Base-by-base conservation (phyloP, 2,888 invertebrate genomes). In the Sthenelais limicola region DNA sequence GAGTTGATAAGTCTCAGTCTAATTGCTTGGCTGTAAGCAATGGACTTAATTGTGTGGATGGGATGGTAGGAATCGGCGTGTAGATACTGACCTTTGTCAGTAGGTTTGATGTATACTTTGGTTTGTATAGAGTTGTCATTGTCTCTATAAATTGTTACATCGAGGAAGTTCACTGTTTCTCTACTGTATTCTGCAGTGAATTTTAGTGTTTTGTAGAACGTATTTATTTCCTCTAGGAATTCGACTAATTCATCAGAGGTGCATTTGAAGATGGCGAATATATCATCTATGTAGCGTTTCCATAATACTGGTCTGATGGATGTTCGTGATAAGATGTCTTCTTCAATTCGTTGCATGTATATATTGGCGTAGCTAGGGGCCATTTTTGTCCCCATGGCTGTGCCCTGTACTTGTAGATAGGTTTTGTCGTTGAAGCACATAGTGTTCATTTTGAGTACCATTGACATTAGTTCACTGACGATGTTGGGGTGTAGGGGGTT, bases 341-440 rank as follows among this genome's bases (percentile, higher is more conserved):
- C 4, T 54, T 54, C 54, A 5, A 54, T 3, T 5, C 30, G 9
- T 12, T 5, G 28, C 54, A 54, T 54, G 28, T 30, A 54, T 7
- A 54, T 5, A 26, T 54, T 54, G 9, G 54, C 54, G 28, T 54
- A 54, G 24, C 28, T 54, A 5, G 54, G 54, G 21, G 54, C 54
- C 18, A 54, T 32, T 54, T 54, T 54, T 5, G 54, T 54, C 3
- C 54, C 54, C 54, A 54, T 54, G 4, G 54, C 54, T 15, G 54
- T 54, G 21, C 54, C 54, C 30, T 54, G 54, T 54, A 26, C 7
- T 54, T 54, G 54, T 15, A 9, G 5, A 32, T 54, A 54, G 54
- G 9, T 30, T 54, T 26, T 54, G 26, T 4, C 21, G 18, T 54
- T 54, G 28, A 54, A 54, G 4, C 5, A 4, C 12, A 54, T 30